phyloP scores from a whole-genome alignment of 2,113 vertebrate species.

The Ranitomeya imitator region DNA sequence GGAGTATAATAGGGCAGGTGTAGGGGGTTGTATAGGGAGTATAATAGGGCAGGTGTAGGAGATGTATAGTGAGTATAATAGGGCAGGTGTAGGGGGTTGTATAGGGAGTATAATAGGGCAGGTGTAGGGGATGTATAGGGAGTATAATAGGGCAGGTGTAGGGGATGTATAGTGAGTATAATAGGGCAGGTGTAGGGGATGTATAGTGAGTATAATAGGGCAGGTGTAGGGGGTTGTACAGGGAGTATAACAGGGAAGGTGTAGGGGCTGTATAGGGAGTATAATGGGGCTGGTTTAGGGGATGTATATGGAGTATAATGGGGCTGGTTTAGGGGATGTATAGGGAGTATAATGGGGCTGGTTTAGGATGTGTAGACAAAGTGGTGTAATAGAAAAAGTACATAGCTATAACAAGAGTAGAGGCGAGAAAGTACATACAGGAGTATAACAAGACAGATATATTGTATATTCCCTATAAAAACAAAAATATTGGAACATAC shows the following conservation, averaged over 20 bases:
- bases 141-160: not conserved
- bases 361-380: too few species aligned
- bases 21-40: too few species aligned
- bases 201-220: not conserved
- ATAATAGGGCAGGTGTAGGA: too few species aligned
- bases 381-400: too few species aligned
- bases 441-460: too few species aligned
- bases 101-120: not conserved
- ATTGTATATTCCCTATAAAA: too few species aligned
- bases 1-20: not conserved
- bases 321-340: not conserved
- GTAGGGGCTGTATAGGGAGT: not conserved
- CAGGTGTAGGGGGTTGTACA: not conserved
- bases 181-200: not conserved
- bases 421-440: too few species aligned
- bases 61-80: not conserved
- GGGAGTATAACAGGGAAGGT: too few species aligned
- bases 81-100: not conserved
- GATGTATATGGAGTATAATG: too few species aligned
- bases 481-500: too few species aligned
- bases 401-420: too few species aligned
- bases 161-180: not conserved
- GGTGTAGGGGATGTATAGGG: not conserved
- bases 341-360: not conserved
- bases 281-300: not conserved